A percentile compares a stretch with the other conserved stretches of the same genome.
phyloP scores from a whole-genome alignment of 2,113 vertebrate species.

The Penelope pileata region DNA sequence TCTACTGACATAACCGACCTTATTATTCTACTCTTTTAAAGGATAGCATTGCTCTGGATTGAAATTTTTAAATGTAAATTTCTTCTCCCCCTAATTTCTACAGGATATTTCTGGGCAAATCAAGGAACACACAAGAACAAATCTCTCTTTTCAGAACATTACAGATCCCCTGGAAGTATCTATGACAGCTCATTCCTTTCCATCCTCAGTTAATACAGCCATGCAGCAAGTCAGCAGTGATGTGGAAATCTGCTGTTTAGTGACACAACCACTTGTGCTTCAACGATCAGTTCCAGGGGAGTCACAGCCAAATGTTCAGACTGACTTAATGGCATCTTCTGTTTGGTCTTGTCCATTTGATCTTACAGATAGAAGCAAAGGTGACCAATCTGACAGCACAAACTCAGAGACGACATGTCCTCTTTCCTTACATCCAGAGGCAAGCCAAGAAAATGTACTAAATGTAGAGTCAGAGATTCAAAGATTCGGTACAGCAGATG shows the following conservation, averaged over 20 bases:
- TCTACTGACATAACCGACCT: neutral
- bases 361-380: neutral
- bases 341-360: neutral
- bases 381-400: neutral
- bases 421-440: neutral
- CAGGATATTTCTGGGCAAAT: conserved; percentile 56
- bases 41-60: neutral
- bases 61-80: neutral
- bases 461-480: neutral
- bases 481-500: neutral
- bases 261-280: neutral
- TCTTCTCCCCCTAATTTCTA: neutral
- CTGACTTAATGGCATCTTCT: neutral
- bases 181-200: neutral
- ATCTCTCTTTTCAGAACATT: neutral
- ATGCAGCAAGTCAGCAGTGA: neutral
- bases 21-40: neutral
- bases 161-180: neutral
- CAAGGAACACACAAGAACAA: neutral
- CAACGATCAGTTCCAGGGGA: neutral
- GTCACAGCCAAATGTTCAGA: neutral
- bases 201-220: neutral
- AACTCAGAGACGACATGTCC: neutral
- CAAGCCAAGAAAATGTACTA: neutral
- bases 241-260: neutral